Base-by-base conservation (phyloP, 2,888 invertebrate genomes). In the Pteria penguin region DNA sequence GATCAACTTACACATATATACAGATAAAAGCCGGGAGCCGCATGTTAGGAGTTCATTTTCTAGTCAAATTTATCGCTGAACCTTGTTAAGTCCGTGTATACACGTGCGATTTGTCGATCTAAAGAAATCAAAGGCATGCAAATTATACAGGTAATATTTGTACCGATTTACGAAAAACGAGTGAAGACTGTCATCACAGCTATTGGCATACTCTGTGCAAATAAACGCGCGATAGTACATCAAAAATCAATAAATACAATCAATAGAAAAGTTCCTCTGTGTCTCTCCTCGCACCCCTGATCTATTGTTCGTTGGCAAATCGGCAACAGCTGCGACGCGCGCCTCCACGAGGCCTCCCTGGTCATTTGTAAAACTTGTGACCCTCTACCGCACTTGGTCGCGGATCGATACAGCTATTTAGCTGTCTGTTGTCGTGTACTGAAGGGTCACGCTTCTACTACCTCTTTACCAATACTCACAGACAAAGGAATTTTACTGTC, bases 321-420 rank as follows among this genome's bases (percentile, higher is more conserved):
- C 55, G 63, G 76, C 61, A 76, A 78, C 80, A 81, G 80, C 80
- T 81, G 78, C 61, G 75, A 33, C 78, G 72, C 74, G 78, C 74
- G 80, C 72, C 75, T 54, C 33, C 54, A 61, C 31, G 68, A 62
- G 57, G 26, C 63, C 68, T 62, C 70, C 71, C 65, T 73, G 73
- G 76, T 78, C 74, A 78, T 70, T 72, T 72, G 72, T 73, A 72
- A 73, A 76, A 26, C 58, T 58, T 24, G 14, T 58, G 58, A 4
- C 58, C 22, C 58, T 58, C 58, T 4, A 14, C 18, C 45, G 45
- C 45, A 45, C 45, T 45, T 18, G 45, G 11, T 45, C 45, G 18
- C 45, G 45, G 45, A 45, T 45, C 45, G 45, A 45, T 45, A 45
- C 11, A 45, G 45, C 45, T 45, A 45, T 45, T 45, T 18, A 45